Base-by-base conservation (phyloP, 2,888 invertebrate genomes). In the Chloroclystis v-ata region DNA sequence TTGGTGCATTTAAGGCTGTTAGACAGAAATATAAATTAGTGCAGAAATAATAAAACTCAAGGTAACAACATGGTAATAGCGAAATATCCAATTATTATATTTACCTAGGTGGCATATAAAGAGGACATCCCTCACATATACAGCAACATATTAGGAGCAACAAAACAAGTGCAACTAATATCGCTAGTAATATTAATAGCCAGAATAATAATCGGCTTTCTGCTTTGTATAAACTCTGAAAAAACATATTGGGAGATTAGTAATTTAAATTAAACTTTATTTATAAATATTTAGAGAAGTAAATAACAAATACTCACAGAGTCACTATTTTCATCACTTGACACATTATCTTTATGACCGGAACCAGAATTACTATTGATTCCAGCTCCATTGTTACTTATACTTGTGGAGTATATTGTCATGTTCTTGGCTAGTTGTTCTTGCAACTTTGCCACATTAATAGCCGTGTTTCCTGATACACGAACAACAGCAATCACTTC, bases 41-140 rank as follows among this genome's bases (percentile, higher is more conserved):
- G 61, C 28, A 39, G 28, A n/a, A 14, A 14, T 30, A 14, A 11
- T 25, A 26, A 33, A 41, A 46, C 30, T 9, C 8, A 40, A 14
- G 13, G 26, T 46, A 25, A 37, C 16, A 40, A 20, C 43, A 16
- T 50, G 30, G 46, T 29, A 43, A 40, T 39, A 37, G 30, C 37
- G 20, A 32, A 51, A 54, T 32, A 51, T 47, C 10, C 1, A 14
- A 26, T 39, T n/a, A 25, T 43, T 50, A 25, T 55, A 69, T 61
- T 80, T 89, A 91, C 91, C 93, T 91, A 41, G 93, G 91, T 42
- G 93, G 93, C 81, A 92, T 92, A 64, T 94, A 95, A 41, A 95
- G 89, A n/a, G 95, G 95, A 68, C 95, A 95, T 65, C 93, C 93
- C 61, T 94, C 93, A 69, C 95, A 95, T 55, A 95, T 92, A 68